These are phyloP conservation scores for Spilarctia lutea DNA, from an alignment of 2,888 invertebrate species.

Conservation along the genomic window DNA sequence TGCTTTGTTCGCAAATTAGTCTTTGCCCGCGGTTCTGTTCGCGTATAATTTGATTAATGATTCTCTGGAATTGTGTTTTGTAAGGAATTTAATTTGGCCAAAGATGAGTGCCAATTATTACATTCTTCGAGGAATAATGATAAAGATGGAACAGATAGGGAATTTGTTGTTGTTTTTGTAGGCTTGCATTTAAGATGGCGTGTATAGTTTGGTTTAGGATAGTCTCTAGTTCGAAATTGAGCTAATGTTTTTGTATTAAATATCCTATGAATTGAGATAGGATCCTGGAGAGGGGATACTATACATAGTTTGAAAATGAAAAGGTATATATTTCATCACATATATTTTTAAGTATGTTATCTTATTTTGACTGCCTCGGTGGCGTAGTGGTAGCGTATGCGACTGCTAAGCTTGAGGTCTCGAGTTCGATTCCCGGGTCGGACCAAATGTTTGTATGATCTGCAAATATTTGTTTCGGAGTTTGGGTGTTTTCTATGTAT, in stretches of 20 bases:
- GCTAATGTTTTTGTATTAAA: background rate
- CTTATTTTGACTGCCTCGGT: too few species aligned
- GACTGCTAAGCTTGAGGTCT: too few species aligned
- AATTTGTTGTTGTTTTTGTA: background rate
- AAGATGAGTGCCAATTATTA: background rate
- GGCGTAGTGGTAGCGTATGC: too few species aligned
- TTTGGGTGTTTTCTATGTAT: too few species aligned
- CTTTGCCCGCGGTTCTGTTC: conserved; percentile 13
- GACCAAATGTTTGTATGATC: too few species aligned
- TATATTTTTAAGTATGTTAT: too few species aligned
- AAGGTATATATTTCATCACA: background rate
- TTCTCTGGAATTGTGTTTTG: conserved; percentile 1
- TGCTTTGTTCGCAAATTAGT: conserved; percentile 33
- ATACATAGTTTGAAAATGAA: background rate
- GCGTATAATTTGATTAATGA: conserved; percentile 20
- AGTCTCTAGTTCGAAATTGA: background rate
- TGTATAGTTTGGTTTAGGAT: background rate
- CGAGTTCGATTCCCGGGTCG: too few species aligned
- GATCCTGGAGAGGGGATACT: background rate
- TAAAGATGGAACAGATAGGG: background rate
- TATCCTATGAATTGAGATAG: background rate
- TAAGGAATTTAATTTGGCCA: background rate
- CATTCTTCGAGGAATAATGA: conserved; percentile 2
- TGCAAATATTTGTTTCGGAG: too few species aligned
- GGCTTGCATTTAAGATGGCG: background rate